Evolutionary conservation across 2,797 vertebrate genomes (phyloP), one percentile per base, ranked within the genome.

Genomic region (Phylloscopus collybita): DNA sequence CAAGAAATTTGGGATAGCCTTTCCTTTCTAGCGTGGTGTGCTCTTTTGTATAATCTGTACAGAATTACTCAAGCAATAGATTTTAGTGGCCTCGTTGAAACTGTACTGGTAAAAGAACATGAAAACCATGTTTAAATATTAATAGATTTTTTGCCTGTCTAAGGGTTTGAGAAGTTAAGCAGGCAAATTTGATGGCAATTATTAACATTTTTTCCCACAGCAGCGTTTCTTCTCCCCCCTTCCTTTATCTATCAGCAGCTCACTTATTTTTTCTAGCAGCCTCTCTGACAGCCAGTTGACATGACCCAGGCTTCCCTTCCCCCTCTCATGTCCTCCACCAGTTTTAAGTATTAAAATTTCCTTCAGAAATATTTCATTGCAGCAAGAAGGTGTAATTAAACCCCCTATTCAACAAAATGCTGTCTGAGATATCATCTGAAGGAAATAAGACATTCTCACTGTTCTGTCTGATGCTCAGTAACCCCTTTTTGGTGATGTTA

Each of bases 121-220:
- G 36, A 80, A 93, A 87, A 91, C 76, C 5, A 7, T 60, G 22
- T 91, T 91, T 61, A 74, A 92, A 78, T 80, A 71, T 76, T 61
- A 67, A 17, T 92, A 61, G 44, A 23, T 84, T 44, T 84, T 66
- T 88, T 92, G 45, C 50, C n/a, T 62, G 60, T 88, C 64, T 73
- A 66, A 70, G 44, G 20, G 22, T 45, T 80, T 92, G 83, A 61
- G 73, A 93, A 92, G 36, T 66, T 88, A 86, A 91, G 44, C 67
- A 85, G 65, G 54, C 85, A 95, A 85, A 86, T 82, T 80, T 82
- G 70, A 80, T 93, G 79, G 86, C 81, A 91, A 74, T 91, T 88
- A 73, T 65, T 91, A 88, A 80, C 59, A 78, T 83, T 89, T 94
- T 94, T 96, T 90, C 95, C 89, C 91, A 94, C 78, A 91, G 80